Evolutionary conservation across 37 sponge, comb jelly and placozoan genomes (phyloP).

Genomic region (Aphrocallistes beatrix): DNA sequence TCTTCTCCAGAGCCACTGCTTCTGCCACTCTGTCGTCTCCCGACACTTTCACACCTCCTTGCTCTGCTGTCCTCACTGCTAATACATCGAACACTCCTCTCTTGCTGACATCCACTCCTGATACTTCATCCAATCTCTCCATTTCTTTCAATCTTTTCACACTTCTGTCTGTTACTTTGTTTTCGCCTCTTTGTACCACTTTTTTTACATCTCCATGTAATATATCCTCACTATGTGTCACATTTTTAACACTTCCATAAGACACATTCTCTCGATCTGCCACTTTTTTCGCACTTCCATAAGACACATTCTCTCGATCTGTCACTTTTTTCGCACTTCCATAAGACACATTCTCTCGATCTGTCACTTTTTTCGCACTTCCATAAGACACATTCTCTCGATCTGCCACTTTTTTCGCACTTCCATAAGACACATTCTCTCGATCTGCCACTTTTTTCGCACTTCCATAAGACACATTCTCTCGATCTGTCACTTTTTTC

Average conservation of each 20-base stretch:
- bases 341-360: background rate
- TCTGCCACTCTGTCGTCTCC: background rate
- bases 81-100: no score
- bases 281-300: background rate
- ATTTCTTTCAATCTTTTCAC: background rate
- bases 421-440: background rate
- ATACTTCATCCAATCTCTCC: no score
- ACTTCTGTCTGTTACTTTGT: background rate
- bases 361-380: background rate
- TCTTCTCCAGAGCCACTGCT: background rate
- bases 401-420: background rate
- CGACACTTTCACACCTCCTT: no score
- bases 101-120: no score
- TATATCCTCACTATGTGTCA: no score
- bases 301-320: no score
- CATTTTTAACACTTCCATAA: background rate
- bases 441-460: background rate
- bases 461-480: no score
- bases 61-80: no score
- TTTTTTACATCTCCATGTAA: background rate
- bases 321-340: background rate
- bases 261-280: background rate
- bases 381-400: no score
- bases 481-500: background rate
- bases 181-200: background rate